Base-by-base conservation (phyloP, 2,888 invertebrate genomes). In the Gastrophysa polygoni region DNA sequence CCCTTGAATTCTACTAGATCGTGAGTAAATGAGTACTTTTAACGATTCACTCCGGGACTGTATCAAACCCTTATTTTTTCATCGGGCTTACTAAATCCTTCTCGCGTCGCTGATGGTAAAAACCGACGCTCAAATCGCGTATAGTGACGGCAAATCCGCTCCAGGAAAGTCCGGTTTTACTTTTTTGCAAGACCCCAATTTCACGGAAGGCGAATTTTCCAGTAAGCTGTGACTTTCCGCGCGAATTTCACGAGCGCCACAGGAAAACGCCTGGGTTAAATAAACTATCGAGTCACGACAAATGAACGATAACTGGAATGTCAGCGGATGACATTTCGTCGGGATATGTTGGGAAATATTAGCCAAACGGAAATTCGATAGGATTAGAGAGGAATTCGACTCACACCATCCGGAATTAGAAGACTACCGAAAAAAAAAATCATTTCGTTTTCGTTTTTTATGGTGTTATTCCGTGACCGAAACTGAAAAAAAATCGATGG, bases 141-240 rank as follows among this genome's bases (percentile, higher is more conserved):
- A 14, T 32, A 32, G 29, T 10, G 29, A 2, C 29, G 14, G 14
- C 14, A 38, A 38, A 38, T 38, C 38, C 38, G n/a, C 38, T 38
- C 6, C 38, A 1, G 38, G 14, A 38, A 38, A 38, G 51, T 48
- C 52, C 59, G 14, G 47, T 59, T 59, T 32, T 54, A 47, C 54
- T 54, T 59, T 59, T 48, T 38, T 59, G 48, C 48, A 59, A 49
- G 49, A 21, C 48, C 57, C 57, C 49, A 57, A 59, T 59, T 59
- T 59, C 59, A 59, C 59, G 59, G 59, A 34, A 59, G 47, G 20
- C 32, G 52, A 59, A 32, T 43, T 52, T 46, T 52, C 34, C 51
- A 44, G 59, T 20, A 46, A 52, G 47, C 34, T 49, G 49, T 34
- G 57, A 54, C 54, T 59, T 59, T 47, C 47, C 21, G 38, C 17